Evolutionary conservation across 2,113 vertebrate genomes (phyloP), one percentile per base, ranked within the genome.

Genomic region (Pollachius pollachius): DNA sequence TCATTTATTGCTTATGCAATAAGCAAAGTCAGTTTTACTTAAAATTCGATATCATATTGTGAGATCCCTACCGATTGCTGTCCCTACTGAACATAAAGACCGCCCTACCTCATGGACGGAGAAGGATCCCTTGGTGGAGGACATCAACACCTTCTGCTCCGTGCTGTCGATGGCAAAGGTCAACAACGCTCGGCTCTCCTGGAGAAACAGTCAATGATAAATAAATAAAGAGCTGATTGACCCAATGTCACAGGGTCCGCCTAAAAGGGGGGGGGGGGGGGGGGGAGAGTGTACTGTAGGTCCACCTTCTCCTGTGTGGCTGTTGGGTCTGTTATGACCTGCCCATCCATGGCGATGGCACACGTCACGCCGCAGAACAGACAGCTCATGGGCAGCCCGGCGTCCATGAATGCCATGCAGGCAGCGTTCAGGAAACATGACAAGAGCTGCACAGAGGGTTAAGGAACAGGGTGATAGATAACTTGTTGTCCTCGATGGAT

Each of bases 321-420:
- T 0, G 91, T 93, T 69, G 97, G 96, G 76, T 98, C 96, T 0
- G 94, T 91, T 58, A 91, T 30, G n/a, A 98, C 91, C 23, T 75
- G 65, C 0, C 93, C 93, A 0, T 94, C 88, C 0, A 84, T 3
- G 54, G 89, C 78, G 30, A 98, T 91, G 67, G 93, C 93, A 2
- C 97, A 98, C 5, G 95, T 95, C 65, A 98, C 87, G 0, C 95
- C 94, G 0, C 95, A 97, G 88, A 98, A 98, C 34, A 98, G 90
- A n/a, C 91, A 75, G 3, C 78, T 71, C 88, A 96, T 94, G 0
- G 95, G 94, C 71, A 98, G 85, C 2, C 95, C 96, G 0, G 95
- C 93, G 0, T 98, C 96, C 92, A 98, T 94, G 21, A 98, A 72
- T 0, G 92, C 94, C 93, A 96, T 93, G 74, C 96, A 97, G 68